A percentile compares a stretch with the other conserved stretches of the same genome.
Conservation (phyloP, 2,797 vertebrate species). For the Gymnothorax reevesii region DNA sequence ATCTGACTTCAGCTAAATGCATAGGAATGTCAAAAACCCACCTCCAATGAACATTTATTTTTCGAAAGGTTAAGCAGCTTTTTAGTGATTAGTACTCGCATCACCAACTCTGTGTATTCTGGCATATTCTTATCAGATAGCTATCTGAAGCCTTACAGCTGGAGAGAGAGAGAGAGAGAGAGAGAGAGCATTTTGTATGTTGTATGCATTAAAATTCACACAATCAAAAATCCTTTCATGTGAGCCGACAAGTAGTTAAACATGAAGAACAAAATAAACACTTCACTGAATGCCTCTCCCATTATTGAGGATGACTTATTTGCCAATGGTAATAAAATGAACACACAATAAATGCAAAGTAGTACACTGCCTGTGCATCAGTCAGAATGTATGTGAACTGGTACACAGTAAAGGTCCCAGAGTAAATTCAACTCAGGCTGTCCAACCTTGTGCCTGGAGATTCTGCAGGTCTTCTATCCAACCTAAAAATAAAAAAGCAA, state of each 20-base stretch:
- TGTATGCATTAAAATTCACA: neutral
- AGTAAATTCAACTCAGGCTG: no score
- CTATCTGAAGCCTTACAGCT: neutral
- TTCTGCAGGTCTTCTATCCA: no score
- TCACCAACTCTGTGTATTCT: neutral
- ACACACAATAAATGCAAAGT: neutral
- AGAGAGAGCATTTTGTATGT: no score
- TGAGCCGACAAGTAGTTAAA: neutral
- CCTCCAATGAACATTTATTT: neutral
- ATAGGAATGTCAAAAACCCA: neutral
- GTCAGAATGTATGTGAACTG: neutral
- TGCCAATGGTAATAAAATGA: neutral
- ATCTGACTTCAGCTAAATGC: neutral
- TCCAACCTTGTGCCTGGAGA: no score
- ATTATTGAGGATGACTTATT: neutral
- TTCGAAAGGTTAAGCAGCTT: conserved; percentile 2
- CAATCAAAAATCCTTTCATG: neutral
- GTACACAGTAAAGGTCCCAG: neutral
- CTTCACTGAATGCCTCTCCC: neutral
- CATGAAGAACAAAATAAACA: neutral
- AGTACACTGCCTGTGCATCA: neutral
- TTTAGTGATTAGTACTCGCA: neutral
- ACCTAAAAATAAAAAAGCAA: no score
- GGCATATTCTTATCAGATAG: neutral
- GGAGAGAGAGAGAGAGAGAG: no score